Conservation (phyloP, 1,140 invertebrate species). For the Philotrypesis tridentata region DNA sequence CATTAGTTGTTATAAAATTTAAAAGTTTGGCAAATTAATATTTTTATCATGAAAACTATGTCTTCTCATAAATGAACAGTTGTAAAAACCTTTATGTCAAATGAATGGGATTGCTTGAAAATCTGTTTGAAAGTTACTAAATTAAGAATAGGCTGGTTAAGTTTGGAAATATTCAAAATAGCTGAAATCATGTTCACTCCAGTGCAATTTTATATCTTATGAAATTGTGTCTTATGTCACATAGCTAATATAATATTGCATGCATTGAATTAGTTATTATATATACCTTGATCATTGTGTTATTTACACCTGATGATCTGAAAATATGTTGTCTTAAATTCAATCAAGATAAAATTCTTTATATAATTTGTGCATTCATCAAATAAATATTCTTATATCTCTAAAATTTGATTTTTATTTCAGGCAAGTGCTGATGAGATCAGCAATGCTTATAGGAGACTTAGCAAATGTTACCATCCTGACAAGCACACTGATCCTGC, state of each 20-base stretch:
- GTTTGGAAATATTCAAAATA: too few relatives aligned
- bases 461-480: slow-evolving; percentile 94
- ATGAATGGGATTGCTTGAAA: too few relatives aligned
- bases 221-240: not conserved
- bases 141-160: too few relatives aligned
- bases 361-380: slow-evolving; percentile 7
- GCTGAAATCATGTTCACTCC: too few relatives aligned
- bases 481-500: slow-evolving; percentile 91
- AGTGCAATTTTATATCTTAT: not conserved
- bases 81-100: too few relatives aligned
- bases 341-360: not conserved
- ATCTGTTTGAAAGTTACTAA: too few relatives aligned
- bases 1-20: too few relatives aligned
- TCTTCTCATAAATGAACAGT: too few relatives aligned
- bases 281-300: not conserved
- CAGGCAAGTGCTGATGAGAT: slow-evolving; percentile 93
- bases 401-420: slow-evolving; percentile 79
- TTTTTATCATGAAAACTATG: too few relatives aligned
- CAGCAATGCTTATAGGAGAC: slow-evolving; percentile 89
- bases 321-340: not conserved
- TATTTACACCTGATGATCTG: not conserved
- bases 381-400: slow-evolving; percentile 2
- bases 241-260: not conserved
- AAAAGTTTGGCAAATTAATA: too few relatives aligned
- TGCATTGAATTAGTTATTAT: not conserved